Percentiles rank a stretch among this genome's conserved stretches.
Conservation (phyloP, 2,797 vertebrate genomes). For the Tadarida brasiliensis region DNA sequence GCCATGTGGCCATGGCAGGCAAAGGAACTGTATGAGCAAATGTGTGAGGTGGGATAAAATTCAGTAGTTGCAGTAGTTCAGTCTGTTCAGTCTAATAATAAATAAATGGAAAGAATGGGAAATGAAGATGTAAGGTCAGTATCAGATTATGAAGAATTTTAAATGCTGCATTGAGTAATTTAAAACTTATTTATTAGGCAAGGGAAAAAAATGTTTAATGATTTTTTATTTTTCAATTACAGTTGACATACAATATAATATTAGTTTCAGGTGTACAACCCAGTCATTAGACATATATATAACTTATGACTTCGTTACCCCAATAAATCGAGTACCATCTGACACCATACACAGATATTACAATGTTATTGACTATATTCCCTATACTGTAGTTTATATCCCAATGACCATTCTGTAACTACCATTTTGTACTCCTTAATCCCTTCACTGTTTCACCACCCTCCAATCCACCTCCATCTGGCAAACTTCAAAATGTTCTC, state of each 20-base stretch:
- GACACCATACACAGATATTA: background rate
- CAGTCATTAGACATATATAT: background rate
- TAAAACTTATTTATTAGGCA: background rate
- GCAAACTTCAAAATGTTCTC: background rate
- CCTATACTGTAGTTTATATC: background rate
- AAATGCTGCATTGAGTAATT: background rate
- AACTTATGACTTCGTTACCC: background rate
- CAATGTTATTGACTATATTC: background rate
- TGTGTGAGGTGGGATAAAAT: accelerated
- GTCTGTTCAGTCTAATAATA: background rate
- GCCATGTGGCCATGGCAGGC: background rate
- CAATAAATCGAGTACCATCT: background rate
- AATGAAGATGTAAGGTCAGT: background rate
- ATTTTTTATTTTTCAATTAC: background rate
- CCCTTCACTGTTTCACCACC: too few relatives aligned
- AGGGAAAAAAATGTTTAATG: background rate
- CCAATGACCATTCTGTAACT: background rate
- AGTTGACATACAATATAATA: background rate
- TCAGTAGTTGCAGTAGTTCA: background rate
- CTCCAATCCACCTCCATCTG: background rate
- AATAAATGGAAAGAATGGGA: background rate
- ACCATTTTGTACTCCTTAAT: background rate
- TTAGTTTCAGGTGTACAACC: background rate
- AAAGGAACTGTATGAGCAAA: background rate
- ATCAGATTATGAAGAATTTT: background rate